These are phyloP conservation scores for Erpobdella octoculata DNA, from an alignment of 2,888 invertebrate species.

Conservation along the genomic window DNA sequence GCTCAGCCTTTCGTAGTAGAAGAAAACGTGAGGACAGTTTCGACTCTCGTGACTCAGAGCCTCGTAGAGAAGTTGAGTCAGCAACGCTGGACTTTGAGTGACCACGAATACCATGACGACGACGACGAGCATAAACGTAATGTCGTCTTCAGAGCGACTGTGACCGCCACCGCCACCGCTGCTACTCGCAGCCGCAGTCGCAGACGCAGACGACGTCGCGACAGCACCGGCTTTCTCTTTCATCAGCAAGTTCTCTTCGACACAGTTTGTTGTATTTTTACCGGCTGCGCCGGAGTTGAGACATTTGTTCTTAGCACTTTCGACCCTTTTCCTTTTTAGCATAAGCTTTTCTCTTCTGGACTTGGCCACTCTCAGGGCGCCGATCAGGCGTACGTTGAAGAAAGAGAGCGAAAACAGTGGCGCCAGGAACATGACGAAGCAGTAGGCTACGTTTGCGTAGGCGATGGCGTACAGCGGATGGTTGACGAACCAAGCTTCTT, in stretches of 20 bases:
- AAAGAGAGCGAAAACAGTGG: slow-evolving; percentile 37
- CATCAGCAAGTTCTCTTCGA: not conserved
- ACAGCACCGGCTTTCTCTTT: not conserved
- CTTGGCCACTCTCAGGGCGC: slow-evolving; percentile 36
- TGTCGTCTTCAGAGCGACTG: slow-evolving; percentile 39
- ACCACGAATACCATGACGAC: slow-evolving; percentile 40
- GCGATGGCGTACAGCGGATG: slow-evolving; percentile 11
- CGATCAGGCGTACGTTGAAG: slow-evolving; percentile 37
- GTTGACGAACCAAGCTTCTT: not conserved
- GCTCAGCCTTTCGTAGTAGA: slow-evolving; percentile 39
- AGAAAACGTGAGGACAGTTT: slow-evolving; percentile 36
- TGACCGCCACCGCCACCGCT: not conserved
- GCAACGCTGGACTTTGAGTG: slow-evolving; percentile 38
- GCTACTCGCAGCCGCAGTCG: not conserved
- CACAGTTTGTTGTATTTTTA: not conserved
- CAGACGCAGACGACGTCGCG: not conserved
- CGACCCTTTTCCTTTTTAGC: slow-evolving; percentile 8
- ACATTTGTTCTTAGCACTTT: not conserved
- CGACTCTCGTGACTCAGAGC: slow-evolving; percentile 12
- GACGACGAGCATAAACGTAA: slow-evolving; percentile 39
- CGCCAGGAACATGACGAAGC: slow-evolving; percentile 36
- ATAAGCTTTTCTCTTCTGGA: slow-evolving; percentile 36
- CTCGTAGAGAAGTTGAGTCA: slow-evolving; percentile 37
- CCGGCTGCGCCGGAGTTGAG: not conserved
- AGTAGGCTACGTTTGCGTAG: slow-evolving; percentile 27